Evolutionary conservation across 2,797 vertebrate species (phyloP), one percentile per base, ranked within the genome.

Genomic region (Sandelia bainsii): DNA sequence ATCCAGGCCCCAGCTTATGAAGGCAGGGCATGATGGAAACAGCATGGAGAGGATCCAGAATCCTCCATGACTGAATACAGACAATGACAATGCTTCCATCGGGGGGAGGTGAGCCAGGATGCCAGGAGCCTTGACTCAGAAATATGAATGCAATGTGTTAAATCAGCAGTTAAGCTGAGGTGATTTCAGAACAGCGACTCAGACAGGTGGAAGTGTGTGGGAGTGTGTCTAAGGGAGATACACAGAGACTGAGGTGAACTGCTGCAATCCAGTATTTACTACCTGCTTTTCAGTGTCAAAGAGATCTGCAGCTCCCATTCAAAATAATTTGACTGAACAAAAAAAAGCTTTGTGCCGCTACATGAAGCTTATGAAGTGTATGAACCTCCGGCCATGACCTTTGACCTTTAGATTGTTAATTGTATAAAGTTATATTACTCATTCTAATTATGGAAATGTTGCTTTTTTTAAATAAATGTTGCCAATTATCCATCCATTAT

Each of bases 61-160:
- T 78, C 45, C 54, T 77, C 57, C 6, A 22, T 59, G 74, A 82
- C 66, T 57, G 45, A 75, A 69, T 49, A n/a, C 56, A 71, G 75
- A 88, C 66, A 83, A 74, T 70, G 59, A 20, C 40, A 76, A 67
- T 29, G 60, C 52, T 59, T 77, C 71, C 53, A 64, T 60, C 45
- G 19, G 34, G 34, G 45, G 56, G 49, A 77, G 69, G 39, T 19
- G 59, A 71, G 75, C 62, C 69, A 56, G 54, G 50, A 69, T 59
- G 65, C 57, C 37, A 60, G 65, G 45, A 72, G 75, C 66, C 73
- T 51, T 29, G 70, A 76, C 54, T 69, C 51, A 59, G 34, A 66
- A 81, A 80, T 77, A 69, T 74, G 65, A 78, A 80, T 80, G 45
- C 74, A 80, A 64, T 83, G 69, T 77, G 71, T 80, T 76, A 74